Evolutionary conservation across 2,797 vertebrate genomes (phyloP), one percentile per base, ranked within the genome.

Genomic region (Leptatherina wallacei): DNA sequence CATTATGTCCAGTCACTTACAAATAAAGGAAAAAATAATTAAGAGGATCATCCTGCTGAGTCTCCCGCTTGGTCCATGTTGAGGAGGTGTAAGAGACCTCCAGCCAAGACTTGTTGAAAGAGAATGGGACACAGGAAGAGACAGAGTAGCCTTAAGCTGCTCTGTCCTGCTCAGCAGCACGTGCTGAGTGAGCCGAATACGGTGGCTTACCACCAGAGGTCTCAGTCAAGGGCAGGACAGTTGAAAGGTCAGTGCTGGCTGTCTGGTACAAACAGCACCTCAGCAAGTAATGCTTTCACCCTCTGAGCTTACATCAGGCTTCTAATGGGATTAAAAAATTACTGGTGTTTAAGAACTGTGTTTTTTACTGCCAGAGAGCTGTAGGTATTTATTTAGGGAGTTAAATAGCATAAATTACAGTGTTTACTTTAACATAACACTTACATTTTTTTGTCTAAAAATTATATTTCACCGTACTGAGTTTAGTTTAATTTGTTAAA

Each of bases 181-280:
- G 89, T 94, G 93, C 94, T 94, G 93, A 95, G 90, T 92, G 88
- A 87, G 91, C 91, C 87, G 82, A 91, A 93, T 66, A 55, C 73
- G 84, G 83, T 88, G 92, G 94, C 93, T 94, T 94, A 94, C 88
- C 81, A 88, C 88, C 89, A 92, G 88, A 89, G 94, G 94, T 94
- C 92, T 83, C 85, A 85, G 90, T 91, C 93, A 94, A 94, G 93
- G 93, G 88, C 91, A 90, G 91, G 89, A 89, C 90, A 90, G 93
- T 91, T 90, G 87, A 95, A 93, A 94, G 94, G 93, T 95, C 92
- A 90, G 71, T 56, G 59, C 61, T 61, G 77, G 86, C 84, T 65
- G 83, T 83, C 83, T 84, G 78, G 76, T 81, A 91, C 87, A 92
- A 91, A 88, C 85, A 82, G 77, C 44, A 71, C 75, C 83, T 84